Evolutionary conservation across 37 sponge, comb jelly and placozoan genomes (phyloP).

Genomic region (Diacarnus erythraeanus): DNA sequence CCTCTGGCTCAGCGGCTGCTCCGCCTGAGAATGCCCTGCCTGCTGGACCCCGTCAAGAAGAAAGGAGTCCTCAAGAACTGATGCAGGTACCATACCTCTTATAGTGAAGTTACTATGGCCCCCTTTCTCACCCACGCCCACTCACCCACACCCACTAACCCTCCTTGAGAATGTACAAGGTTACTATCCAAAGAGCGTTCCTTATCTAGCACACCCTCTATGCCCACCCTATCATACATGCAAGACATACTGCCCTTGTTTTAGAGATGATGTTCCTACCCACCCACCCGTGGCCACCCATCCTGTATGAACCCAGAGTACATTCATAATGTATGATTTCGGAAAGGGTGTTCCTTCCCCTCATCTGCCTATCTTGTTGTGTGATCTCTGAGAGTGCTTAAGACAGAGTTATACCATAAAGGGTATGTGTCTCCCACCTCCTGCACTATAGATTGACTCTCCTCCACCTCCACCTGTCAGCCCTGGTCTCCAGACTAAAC

Average conservation of each 20-base stretch:
- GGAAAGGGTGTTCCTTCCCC: neutral
- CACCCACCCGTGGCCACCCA: neutral
- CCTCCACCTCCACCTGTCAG: conserved; percentile 23
- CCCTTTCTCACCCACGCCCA: neutral
- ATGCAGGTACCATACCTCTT: conserved; percentile 9
- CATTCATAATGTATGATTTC: neutral
- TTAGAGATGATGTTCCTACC: too few species aligned
- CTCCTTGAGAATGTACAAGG: neutral
- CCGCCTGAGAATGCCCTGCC: neutral
- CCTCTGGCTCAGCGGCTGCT: neutral
- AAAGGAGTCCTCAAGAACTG: neutral
- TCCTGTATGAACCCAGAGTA: neutral
- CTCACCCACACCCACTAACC: neutral
- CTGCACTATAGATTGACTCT: conserved; percentile 15
- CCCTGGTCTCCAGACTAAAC: conserved; percentile 11
- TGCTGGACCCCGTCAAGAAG: neutral
- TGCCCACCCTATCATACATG: neutral
- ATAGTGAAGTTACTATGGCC: neutral
- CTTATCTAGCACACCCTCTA: neutral
- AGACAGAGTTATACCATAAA: neutral
- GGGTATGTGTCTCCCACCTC: neutral
- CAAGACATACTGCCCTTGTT: too few species aligned
- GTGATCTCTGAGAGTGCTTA: neutral
- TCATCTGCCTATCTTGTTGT: neutral
- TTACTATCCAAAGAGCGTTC: neutral